Conservation (phyloP, 2,113 vertebrate genomes). For the Oophaga pumilio region DNA sequence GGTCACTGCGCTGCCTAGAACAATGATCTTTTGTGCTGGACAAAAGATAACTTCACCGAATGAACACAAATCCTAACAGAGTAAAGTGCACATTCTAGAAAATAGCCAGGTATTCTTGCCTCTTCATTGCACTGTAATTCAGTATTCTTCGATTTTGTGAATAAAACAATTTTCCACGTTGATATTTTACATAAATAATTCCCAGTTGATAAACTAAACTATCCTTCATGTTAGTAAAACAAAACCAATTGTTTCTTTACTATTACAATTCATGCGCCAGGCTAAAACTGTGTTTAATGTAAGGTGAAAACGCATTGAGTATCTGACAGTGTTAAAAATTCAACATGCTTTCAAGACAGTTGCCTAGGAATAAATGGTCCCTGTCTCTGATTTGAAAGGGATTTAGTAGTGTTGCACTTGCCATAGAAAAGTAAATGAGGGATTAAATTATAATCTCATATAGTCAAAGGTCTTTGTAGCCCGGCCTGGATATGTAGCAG, state of each 20-base stretch:
- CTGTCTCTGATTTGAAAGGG: constrained; percentile 1
- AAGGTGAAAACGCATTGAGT: not conserved
- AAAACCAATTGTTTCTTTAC: not conserved
- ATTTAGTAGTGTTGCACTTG: constrained; percentile 2
- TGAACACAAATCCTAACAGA: not conserved
- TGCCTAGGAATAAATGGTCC: not conserved
- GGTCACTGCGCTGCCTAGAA: no score
- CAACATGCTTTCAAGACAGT: not conserved
- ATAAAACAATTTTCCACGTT: not conserved
- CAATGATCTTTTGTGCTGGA: no score
- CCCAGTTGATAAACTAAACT: not conserved
- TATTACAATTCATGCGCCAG: not conserved
- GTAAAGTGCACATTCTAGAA: not conserved
- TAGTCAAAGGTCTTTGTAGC: not conserved
- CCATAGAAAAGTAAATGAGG: constrained; percentile 4
- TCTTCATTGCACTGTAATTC: not conserved
- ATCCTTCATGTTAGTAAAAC: not conserved
- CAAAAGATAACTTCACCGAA: no score
- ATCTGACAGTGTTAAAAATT: not conserved
- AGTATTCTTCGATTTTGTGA: not conserved
- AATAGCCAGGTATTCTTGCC: not conserved
- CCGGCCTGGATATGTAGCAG: not conserved
- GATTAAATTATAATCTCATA: constrained; percentile 22
- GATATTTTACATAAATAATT: not conserved
- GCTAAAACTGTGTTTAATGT: not conserved